Conservation (phyloP, 2,113 vertebrate genomes). For the Rynchops niger region DNA sequence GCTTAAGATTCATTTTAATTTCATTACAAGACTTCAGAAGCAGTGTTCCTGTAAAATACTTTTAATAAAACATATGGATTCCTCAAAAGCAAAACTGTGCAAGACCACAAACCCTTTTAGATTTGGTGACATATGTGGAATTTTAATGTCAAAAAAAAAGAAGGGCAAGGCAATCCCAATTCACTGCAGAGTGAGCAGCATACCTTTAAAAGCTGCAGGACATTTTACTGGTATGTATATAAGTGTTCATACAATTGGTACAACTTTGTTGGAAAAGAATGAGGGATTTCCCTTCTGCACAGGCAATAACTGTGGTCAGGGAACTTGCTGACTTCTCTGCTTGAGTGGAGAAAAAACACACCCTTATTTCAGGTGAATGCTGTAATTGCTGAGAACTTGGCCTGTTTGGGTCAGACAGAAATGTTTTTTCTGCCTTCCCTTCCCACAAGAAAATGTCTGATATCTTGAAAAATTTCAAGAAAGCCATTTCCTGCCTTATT, state of each 20-base stretch:
- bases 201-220: not conserved
- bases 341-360: not conserved
- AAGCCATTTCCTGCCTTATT: not conserved
- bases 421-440: not conserved
- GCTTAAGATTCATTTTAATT: conserved; percentile 18
- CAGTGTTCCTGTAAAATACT: not conserved
- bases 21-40: conserved; percentile 25
- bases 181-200: not conserved
- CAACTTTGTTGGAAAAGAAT: not conserved
- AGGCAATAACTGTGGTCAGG: not conserved
- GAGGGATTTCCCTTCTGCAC: not conserved
- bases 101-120: not conserved
- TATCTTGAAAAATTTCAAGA: not conserved
- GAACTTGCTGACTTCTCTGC: not conserved
- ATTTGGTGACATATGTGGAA: not conserved
- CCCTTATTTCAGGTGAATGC: not conserved
- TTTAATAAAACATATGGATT: conserved; percentile 44
- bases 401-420: not conserved
- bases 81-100: conserved; percentile 33
- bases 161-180: not conserved
- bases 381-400: not conserved
- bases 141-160: not conserved
- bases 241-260: not conserved
- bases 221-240: not conserved
- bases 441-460: not conserved